A percentile compares a stretch with the other conserved stretches of the same genome.
These are phyloP conservation scores for Xylota segnis DNA, from an alignment of 2,888 invertebrate genomes.

Conservation along the genomic window DNA sequence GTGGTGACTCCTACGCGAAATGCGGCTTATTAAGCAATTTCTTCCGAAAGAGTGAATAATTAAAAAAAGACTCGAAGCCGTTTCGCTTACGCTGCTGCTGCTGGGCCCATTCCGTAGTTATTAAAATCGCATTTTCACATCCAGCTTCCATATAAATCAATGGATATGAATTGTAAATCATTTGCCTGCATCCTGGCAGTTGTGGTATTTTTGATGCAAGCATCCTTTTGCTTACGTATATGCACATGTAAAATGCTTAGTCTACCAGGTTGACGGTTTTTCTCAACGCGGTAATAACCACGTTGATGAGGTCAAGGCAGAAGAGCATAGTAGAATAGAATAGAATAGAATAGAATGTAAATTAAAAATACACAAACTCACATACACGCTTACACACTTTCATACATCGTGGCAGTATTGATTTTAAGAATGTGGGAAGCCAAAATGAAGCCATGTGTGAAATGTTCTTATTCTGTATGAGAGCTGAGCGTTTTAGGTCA, in stretches of 20 bases:
- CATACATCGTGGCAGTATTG: slow-evolving; percentile 45
- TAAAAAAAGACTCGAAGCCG: slow-evolving; percentile 17
- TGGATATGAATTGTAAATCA: slow-evolving; percentile 39
- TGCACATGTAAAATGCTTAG: background rate
- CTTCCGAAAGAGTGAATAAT: slow-evolving; percentile 39
- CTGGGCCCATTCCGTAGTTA: background rate
- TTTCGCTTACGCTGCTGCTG: background rate
- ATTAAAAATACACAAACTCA: slow-evolving; percentile 66
- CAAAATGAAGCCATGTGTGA: slow-evolving; percentile 67
- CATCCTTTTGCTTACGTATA: background rate
- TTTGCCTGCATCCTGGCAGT: background rate
- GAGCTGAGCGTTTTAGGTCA: slow-evolving; percentile 65
- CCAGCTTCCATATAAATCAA: slow-evolving; percentile 25
- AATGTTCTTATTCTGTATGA: slow-evolving; percentile 48
- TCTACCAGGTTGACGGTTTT: background rate
- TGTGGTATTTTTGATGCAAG: slow-evolving; percentile 1
- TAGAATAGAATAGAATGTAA: slow-evolving; percentile 45
- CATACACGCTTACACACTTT: background rate
- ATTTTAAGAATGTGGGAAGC: slow-evolving; percentile 65
- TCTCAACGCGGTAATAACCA: slow-evolving; percentile 1
- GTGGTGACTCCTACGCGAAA: slow-evolving; percentile 32
- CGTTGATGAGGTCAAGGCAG: slow-evolving; percentile 43
- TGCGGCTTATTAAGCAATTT: slow-evolving; percentile 43
- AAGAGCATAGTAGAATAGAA: slow-evolving; percentile 11
- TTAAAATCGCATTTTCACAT: background rate